Percentiles rank a stretch among this genome's conserved stretches.
These are phyloP conservation scores for Taeniopygia guttata DNA, from an alignment of 2,797 vertebrate genomes.

Conservation along the genomic window DNA sequence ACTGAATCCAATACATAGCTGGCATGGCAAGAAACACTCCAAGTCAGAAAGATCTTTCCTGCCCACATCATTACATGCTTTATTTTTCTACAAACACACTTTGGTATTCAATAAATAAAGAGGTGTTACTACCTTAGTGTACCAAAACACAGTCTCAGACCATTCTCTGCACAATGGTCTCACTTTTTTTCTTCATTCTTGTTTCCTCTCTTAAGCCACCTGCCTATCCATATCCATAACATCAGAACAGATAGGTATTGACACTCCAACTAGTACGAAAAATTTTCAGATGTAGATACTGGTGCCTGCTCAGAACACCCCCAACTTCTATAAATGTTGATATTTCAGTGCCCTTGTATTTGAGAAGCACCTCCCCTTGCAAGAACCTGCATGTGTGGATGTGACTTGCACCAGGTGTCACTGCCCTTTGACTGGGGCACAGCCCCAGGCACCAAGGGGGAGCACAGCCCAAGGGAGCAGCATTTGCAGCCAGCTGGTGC, in stretches of 20 bases:
- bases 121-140: background rate
- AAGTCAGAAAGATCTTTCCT: background rate
- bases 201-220: background rate
- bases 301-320: background rate
- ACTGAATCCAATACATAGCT: background rate
- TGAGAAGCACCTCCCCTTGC: fast-evolving
- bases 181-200: background rate
- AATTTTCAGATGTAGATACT: background rate
- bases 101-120: background rate
- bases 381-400: fast-evolving
- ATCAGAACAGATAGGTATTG: background rate
- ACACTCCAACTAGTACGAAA: background rate
- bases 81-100: background rate
- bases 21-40: background rate
- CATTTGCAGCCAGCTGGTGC: background rate
- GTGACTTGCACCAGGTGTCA: no score
- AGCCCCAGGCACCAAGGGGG: fast-evolving
- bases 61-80: background rate
- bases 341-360: background rate
- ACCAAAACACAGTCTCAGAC: background rate
- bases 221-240: background rate
- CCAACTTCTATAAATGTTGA: background rate
- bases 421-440: background rate
- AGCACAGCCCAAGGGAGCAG: background rate
- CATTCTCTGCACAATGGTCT: background rate